phyloP scores from a whole-genome alignment of 2,113 vertebrate species.

The Proterorhinus semilunaris region DNA sequence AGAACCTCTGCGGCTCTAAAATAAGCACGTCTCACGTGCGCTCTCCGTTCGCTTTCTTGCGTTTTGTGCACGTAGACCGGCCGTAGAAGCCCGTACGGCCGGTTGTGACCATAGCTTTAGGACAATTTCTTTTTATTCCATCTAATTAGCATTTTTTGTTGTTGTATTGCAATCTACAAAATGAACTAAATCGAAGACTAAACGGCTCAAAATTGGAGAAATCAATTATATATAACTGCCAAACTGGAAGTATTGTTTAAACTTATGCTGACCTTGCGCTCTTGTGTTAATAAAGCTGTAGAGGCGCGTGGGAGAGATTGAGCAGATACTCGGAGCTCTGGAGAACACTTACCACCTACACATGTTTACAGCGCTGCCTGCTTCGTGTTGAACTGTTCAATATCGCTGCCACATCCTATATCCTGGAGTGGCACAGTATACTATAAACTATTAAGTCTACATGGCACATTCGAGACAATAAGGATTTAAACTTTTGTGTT shows the following conservation, averaged over 20 bases:
- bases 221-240: not conserved
- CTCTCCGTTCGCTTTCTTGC: too few species aligned
- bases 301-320: constrained; percentile 34
- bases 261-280: constrained; percentile 14
- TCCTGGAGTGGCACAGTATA: constrained; percentile 1
- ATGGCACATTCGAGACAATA: constrained; percentile 21
- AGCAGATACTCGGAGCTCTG: constrained; percentile 29
- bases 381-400: constrained; percentile 25
- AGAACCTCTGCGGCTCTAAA: too few species aligned
- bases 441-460: constrained; percentile 20
- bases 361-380: constrained; percentile 3
- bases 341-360: constrained; percentile 34
- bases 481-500: constrained; percentile 6
- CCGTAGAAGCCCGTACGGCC: too few species aligned
- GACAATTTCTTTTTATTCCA: too few species aligned
- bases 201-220: too few species aligned
- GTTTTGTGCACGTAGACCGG: too few species aligned
- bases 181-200: too few species aligned
- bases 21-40: too few species aligned
- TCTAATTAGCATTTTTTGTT: too few species aligned
- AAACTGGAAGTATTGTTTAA: not conserved
- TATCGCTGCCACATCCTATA: constrained; percentile 13
- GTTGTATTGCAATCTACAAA: too few species aligned
- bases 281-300: constrained; percentile 32
- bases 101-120: too few species aligned